Evolutionary conservation across 2,797 vertebrate genomes (phyloP).

Genomic region (Chromis chromis): DNA sequence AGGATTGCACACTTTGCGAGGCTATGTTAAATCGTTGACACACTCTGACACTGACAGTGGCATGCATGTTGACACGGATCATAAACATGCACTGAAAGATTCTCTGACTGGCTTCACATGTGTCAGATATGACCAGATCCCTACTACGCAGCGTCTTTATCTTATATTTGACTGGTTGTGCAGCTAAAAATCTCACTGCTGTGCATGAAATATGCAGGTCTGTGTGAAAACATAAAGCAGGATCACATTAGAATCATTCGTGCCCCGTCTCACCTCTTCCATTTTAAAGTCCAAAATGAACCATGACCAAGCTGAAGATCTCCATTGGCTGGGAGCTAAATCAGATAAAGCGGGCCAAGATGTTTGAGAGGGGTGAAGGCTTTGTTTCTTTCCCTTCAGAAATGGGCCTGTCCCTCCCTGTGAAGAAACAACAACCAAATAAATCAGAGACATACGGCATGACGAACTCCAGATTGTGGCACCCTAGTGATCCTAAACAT

Average conservation of each 20-base stretch:
- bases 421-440: constrained; percentile 79
- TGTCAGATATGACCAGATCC: constrained; percentile 11
- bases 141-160: background rate
- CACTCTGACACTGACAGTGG: constrained; percentile 9
- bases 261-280: constrained; percentile 32
- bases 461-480: constrained; percentile 78
- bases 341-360: constrained; percentile 62
- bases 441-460: constrained; percentile 79
- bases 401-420: constrained; percentile 52
- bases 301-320: constrained; percentile 60
- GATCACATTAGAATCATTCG: constrained; percentile 26
- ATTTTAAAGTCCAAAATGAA: constrained; percentile 59
- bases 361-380: constrained; percentile 45
- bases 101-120: constrained; percentile 1
- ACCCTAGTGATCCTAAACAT: constrained; percentile 81
- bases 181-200: constrained; percentile 15
- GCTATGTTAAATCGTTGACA: constrained; percentile 26
- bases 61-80: constrained; percentile 1
- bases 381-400: constrained; percentile 46
- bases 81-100: constrained; percentile 12
- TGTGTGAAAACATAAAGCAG: constrained; percentile 20
- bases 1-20: constrained; percentile 43
- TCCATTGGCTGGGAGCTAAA: constrained; percentile 52
- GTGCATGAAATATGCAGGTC: constrained; percentile 2
- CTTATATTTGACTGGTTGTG: background rate